Percentiles rank a stretch among this genome's conserved stretches.
These are phyloP conservation scores for Euborellia annulipes DNA, from an alignment of 1,140 invertebrate genomes.

Conservation along the genomic window DNA sequence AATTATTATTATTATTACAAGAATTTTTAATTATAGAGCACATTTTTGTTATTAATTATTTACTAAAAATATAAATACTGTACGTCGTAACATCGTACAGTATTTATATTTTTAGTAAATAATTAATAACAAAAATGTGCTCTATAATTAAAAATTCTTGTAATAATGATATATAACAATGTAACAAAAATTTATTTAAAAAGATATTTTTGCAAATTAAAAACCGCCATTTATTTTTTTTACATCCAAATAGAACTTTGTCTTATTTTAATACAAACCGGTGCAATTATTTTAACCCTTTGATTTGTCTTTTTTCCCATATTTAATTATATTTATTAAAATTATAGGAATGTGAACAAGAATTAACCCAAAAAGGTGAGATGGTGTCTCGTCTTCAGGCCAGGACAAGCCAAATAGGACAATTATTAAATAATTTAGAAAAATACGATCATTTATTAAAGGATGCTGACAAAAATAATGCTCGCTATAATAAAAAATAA, in stretches of 20 bases:
- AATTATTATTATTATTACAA: no score
- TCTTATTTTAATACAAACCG: slow-evolving; percentile 6
- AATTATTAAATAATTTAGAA: slow-evolving; percentile 75
- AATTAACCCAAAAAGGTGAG: slow-evolving; percentile 79
- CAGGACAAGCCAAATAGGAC: slow-evolving; percentile 79
- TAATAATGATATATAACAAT: no score
- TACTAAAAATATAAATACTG: no score
- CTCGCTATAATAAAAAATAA: no score
- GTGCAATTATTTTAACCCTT: slow-evolving; percentile 8
- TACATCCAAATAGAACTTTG: slow-evolving; percentile 9
- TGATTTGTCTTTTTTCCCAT: slow-evolving; percentile 5
- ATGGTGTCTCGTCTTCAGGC: slow-evolving; percentile 77
- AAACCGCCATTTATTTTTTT: slow-evolving; percentile 17
- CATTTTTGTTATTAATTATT: no score
- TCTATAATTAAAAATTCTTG: no score
- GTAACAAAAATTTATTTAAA: no score
- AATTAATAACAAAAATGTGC: no score
- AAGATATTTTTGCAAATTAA: no score
- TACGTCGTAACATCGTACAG: no score
- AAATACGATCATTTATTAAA: slow-evolving; percentile 60
- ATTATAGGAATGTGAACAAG: slow-evolving; percentile 77
- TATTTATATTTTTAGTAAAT: no score
- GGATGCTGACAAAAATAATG: slow-evolving; percentile 26
- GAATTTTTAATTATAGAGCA: no score
- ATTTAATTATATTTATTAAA: slow-evolving; percentile 1